These are phyloP conservation scores for Lamproptera curius DNA, from an alignment of 2,888 invertebrate species.

Conservation along the genomic window DNA sequence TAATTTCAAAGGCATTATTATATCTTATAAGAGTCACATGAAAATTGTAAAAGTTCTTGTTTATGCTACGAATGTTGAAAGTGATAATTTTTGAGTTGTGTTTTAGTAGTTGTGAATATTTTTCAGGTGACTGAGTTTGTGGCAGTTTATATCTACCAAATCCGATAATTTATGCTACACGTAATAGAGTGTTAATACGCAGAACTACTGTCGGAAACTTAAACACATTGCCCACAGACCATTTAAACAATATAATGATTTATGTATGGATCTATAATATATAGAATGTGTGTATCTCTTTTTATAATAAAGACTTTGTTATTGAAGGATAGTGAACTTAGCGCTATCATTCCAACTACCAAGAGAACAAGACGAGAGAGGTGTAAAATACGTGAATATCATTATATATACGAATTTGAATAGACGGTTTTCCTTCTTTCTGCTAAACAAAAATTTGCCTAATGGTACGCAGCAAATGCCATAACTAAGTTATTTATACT, in stretches of 20 bases:
- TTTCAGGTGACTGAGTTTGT: background rate
- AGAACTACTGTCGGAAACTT: too few relatives aligned
- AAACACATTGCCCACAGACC: too few relatives aligned
- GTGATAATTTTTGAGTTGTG: background rate
- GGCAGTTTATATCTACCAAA: background rate
- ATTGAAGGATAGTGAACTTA: background rate
- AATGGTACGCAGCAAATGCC: constrained; percentile 9
- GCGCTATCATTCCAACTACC: too few relatives aligned
- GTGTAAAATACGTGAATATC: background rate
- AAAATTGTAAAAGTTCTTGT: background rate
- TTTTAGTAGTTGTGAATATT: background rate
- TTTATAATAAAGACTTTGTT: background rate
- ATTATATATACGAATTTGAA: background rate
- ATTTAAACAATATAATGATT: background rate
- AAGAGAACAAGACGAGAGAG: too few relatives aligned
- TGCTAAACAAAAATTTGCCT: constrained; percentile 11
- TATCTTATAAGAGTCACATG: background rate
- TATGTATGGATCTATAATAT: too few relatives aligned
- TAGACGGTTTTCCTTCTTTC: constrained; percentile 8
- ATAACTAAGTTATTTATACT: constrained; percentile 5
- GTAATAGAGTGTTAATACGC: background rate
- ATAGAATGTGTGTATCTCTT: too few relatives aligned
- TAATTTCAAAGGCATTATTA: background rate
- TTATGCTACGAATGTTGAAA: background rate
- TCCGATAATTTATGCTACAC: background rate